Evolutionary conservation across 2,797 vertebrate species (phyloP).

Genomic region (Buphagus erythrorhynchus): DNA sequence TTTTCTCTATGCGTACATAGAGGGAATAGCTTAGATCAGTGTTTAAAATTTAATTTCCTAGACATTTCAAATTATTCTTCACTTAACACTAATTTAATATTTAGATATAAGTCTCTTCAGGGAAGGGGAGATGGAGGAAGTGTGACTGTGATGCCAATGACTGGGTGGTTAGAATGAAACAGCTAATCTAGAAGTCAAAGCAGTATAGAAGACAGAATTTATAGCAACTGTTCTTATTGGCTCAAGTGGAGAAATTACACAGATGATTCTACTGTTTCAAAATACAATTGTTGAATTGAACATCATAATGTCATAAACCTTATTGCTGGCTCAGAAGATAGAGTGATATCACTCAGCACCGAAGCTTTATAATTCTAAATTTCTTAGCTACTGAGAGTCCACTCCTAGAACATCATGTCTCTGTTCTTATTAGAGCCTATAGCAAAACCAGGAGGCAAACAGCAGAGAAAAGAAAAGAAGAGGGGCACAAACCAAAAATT

Average conservation of each 20-base stretch:
- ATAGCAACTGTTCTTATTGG: not conserved
- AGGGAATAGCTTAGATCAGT: not conserved
- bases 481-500: not conserved
- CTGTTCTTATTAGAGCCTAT: not conserved
- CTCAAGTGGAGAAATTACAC: not conserved
- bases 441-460: not conserved
- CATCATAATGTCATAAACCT: not conserved
- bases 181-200: not conserved
- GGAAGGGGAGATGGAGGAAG: not conserved
- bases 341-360: not conserved
- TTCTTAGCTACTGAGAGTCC: not conserved
- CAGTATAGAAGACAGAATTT: not conserved
- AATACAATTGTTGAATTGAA: not conserved
- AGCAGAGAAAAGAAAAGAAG: not conserved
- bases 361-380: not conserved
- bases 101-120: not conserved
- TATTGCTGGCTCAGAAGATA: not conserved
- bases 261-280: not conserved
- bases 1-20: no score
- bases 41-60: conserved; percentile 31
- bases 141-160: not conserved
- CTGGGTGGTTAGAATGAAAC: not conserved
- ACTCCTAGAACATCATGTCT: not conserved
- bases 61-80: conserved; percentile 24
- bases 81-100: conserved; percentile 27